These are phyloP conservation scores for Troides aeacus DNA, from an alignment of 2,888 invertebrate species.

Conservation along the genomic window DNA sequence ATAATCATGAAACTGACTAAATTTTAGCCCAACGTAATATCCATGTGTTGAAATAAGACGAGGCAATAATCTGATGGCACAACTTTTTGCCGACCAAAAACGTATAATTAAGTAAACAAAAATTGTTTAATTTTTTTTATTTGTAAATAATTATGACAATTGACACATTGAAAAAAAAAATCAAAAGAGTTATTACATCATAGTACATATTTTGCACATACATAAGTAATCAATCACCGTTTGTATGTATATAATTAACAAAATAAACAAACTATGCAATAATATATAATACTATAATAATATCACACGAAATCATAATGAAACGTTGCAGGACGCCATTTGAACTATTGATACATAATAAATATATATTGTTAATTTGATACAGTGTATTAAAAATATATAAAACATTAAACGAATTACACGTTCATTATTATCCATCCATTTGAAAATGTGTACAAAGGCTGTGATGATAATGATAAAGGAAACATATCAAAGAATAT, in stretches of 20 bases:
- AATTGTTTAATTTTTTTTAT: too few relatives aligned
- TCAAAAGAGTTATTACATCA: too few relatives aligned
- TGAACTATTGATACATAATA: neutral
- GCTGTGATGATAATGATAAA: neutral
- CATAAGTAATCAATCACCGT: neutral
- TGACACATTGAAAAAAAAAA: too few relatives aligned
- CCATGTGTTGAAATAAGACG: too few relatives aligned
- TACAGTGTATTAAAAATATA: constrained; percentile 5
- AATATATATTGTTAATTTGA: constrained; percentile 4
- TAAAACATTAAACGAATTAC: neutral
- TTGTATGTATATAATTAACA: neutral
- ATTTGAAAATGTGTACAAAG: neutral
- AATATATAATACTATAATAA: neutral
- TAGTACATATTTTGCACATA: too few relatives aligned
- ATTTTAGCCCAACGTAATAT: neutral
- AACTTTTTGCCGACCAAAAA: too few relatives aligned
- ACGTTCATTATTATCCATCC: neutral
- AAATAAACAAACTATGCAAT: neutral
- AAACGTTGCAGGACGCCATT: neutral
- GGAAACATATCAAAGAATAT: neutral
- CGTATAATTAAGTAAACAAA: too few relatives aligned
- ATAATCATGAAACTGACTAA: neutral
- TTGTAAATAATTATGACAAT: too few relatives aligned
- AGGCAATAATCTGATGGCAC: too few relatives aligned
- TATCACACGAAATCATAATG: constrained; percentile 1